Percentiles rank a stretch among this genome's conserved stretches.
These are phyloP conservation scores for Phymastichus coffea DNA, from an alignment of 1,140 invertebrate genomes.

Conservation along the genomic window DNA sequence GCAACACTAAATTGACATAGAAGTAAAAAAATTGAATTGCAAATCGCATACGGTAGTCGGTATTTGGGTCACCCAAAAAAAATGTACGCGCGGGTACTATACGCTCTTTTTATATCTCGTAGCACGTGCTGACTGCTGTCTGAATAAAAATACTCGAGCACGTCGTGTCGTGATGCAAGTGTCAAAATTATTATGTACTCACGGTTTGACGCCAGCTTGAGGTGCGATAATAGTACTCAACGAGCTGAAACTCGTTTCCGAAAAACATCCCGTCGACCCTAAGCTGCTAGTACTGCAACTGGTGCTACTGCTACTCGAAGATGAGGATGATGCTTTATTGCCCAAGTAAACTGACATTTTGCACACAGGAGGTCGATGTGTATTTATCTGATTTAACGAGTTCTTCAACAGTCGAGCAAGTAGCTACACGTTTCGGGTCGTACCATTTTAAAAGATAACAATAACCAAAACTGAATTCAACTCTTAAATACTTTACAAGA, in stretches of 20 bases:
- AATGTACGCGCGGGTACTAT: not conserved
- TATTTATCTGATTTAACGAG: too few species aligned
- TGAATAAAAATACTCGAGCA: not conserved
- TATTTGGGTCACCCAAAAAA: constrained; percentile 5
- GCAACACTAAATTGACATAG: too few species aligned
- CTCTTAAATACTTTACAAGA: too few species aligned
- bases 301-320: not conserved
- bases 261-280: not conserved
- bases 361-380: too few species aligned
- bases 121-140: too few species aligned
- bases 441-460: too few species aligned
- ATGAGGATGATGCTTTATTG: not conserved
- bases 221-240: not conserved
- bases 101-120: too few species aligned
- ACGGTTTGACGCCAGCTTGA: not conserved
- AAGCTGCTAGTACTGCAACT: not conserved
- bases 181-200: not conserved
- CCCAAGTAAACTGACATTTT: not conserved
- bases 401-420: too few species aligned
- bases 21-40: constrained; percentile 1
- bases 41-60: not conserved
- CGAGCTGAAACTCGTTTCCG: not conserved
- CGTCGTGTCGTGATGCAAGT: not conserved
- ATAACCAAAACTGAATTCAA: too few species aligned
- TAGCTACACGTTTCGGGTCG: too few species aligned